A percentile compares a stretch with the other conserved stretches of the same genome.
Conservation (phyloP, 2,113 vertebrate genomes). For the Sula dactylatra region DNA sequence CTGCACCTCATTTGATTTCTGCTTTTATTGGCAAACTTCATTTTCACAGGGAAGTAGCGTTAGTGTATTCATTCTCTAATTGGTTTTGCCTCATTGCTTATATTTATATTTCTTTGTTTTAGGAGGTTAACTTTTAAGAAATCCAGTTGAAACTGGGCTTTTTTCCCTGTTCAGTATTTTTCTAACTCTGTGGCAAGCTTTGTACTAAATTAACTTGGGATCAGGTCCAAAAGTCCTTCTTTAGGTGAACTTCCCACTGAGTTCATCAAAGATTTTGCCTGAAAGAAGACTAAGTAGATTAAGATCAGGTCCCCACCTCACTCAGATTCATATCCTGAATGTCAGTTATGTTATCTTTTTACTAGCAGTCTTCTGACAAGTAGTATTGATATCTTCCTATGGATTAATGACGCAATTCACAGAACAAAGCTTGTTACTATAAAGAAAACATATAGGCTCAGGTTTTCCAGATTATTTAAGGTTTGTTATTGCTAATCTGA, state of each 20-base stretch:
- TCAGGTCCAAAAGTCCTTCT: conserved; percentile 11
- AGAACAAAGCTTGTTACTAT: background rate
- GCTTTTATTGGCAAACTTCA: conserved; percentile 15
- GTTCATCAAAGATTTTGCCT: background rate
- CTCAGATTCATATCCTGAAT: background rate
- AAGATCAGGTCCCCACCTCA: background rate
- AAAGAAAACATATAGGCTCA: background rate
- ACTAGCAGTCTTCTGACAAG: background rate
- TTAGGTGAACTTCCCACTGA: conserved; percentile 36
- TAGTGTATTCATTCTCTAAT: conserved; percentile 21
- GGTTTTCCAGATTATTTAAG: background rate
- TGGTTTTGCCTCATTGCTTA: conserved; percentile 40
- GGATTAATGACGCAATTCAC: background rate
- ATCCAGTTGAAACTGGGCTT: conserved; percentile 14
- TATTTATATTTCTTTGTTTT: conserved; percentile 44
- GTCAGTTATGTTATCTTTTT: background rate
- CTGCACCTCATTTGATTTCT: background rate
- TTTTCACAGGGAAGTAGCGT: conserved; percentile 14
- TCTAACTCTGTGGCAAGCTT: conserved; percentile 10
- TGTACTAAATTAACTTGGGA: conserved; percentile 38
- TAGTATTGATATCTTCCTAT: background rate
- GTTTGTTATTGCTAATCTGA: background rate
- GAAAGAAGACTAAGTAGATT: background rate
- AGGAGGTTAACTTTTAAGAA: conserved; percentile 35
- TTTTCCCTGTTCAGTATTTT: conserved; percentile 34